Evolutionary conservation across 2,888 invertebrate genomes (phyloP).

Genomic region (Lithophane leautieri): DNA sequence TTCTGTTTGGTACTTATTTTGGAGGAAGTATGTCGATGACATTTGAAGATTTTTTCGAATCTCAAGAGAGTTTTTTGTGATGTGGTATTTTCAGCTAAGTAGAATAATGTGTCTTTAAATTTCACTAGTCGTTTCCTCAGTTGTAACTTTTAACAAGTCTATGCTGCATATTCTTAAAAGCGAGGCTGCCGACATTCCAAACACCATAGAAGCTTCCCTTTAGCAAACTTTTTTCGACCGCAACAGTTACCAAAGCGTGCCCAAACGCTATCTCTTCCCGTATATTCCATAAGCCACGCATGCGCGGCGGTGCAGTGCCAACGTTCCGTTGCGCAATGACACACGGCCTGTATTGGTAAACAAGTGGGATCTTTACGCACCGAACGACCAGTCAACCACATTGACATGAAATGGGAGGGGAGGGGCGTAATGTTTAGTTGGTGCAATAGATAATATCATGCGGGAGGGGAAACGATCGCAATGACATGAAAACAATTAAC

Average conservation of each 20-base stretch:
- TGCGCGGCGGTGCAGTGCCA: slow-evolving; percentile 63
- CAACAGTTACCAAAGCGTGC: slow-evolving; percentile 21
- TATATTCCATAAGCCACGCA: slow-evolving; percentile 53
- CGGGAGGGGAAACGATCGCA: slow-evolving; percentile 4
- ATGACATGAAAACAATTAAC: slow-evolving; percentile 31
- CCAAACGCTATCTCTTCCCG: slow-evolving; percentile 40
- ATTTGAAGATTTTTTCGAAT: background rate
- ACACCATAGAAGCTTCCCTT: background rate
- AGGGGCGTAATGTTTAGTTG: slow-evolving; percentile 6
- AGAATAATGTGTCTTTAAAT: slow-evolving; percentile 9
- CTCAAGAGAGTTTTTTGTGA: background rate
- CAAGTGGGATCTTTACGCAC: slow-evolving; percentile 61
- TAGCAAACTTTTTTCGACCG: background rate
- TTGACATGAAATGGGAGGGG: slow-evolving; percentile 35
- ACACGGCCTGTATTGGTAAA: slow-evolving; percentile 65
- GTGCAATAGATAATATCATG: slow-evolving; percentile 25
- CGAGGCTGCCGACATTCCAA: background rate
- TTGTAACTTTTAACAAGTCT: background rate
- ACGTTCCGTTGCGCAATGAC: slow-evolving; percentile 67
- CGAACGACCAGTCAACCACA: slow-evolving; percentile 46
- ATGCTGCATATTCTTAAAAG: background rate
- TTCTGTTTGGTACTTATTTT: background rate
- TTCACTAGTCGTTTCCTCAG: too few relatives aligned
- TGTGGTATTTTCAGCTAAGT: slow-evolving; percentile 8
- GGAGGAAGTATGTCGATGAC: slow-evolving; percentile 17